Base-by-base conservation (phyloP, 2,113 vertebrate genomes). In the Saccopteryx leptura region DNA sequence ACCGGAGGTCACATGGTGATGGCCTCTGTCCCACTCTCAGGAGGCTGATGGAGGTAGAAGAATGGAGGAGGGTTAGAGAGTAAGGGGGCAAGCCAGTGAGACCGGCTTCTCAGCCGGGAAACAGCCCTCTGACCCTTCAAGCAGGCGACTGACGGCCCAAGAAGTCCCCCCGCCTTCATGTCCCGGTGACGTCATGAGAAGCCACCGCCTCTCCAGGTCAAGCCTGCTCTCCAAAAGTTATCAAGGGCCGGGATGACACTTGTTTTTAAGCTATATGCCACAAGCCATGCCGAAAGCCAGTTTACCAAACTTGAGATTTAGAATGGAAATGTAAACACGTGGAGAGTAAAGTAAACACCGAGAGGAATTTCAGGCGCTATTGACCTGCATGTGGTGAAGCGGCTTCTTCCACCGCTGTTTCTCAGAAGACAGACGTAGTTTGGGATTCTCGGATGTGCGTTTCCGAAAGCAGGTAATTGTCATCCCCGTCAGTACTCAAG, bases 41-140 rank as follows among this genome's bases (percentile, higher is more conserved):
- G 68, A 56, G 74, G 33, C 82, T 95, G 68, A 95, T 94, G 91
- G 91, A 83, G 88, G 92, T 78, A 63, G 72, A 65, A 93, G 71
- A 87, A 65, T 1, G 56, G 75, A 60, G 56, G 52, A 82, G 61
- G 88, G 65, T 17, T 50, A 0, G 3, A 54, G 68, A 65, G 78
- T 83, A 89, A 96, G 83, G 88, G 92, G 15, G 46, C 91, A 66
- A 1, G 88, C 46, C 90, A 80, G 63, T 4, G 93, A 86, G 69
- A 54, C 48, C 65, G 56, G 84, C n/a, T n/a, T 66, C 92, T 61
- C 5, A 0, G 46, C 85, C 0, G 0, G 87, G 54, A 90, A 91
- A 28, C 2, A 60, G 63, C 89, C 65, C 75, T 74, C 69, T 28
- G 54, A n/a, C 56, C 83, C 90, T 58, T 39, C 50, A 33, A 19